These are phyloP conservation scores for Elymnias hypermnestra DNA, from an alignment of 1,140 invertebrate species.

Conservation along the genomic window DNA sequence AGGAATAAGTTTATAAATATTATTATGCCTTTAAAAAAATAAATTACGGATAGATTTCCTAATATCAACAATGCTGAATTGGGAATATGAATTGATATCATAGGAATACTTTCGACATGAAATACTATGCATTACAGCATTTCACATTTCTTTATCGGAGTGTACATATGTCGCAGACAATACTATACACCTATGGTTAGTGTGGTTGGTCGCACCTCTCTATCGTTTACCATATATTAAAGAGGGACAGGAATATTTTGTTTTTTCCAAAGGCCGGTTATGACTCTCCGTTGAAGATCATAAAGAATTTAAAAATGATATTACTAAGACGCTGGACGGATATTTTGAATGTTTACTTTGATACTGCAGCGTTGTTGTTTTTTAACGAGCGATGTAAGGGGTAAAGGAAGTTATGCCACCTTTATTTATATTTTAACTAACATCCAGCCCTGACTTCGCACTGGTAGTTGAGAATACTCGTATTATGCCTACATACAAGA, in stretches of 20 bases:
- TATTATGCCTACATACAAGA: too few relatives aligned
- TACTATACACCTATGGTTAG: constrained; percentile 7
- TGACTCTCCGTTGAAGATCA: constrained; percentile 40
- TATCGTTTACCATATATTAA: constrained; percentile 8
- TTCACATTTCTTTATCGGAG: not conserved
- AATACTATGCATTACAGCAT: too few relatives aligned
- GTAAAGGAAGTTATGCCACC: not conserved
- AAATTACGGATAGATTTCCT: too few relatives aligned
- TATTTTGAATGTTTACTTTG: constrained; percentile 53
- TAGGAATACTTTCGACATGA: too few relatives aligned
- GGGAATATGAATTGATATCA: too few relatives aligned
- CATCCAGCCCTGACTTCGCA: too few relatives aligned
- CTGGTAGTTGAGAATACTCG: too few relatives aligned
- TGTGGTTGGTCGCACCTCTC: constrained; percentile 5
- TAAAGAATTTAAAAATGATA: constrained; percentile 60
- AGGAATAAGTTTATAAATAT: too few relatives aligned
- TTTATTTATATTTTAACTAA: not conserved
- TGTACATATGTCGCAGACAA: constrained; percentile 7
- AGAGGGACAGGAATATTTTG: constrained; percentile 10
- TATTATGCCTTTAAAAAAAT: too few relatives aligned
- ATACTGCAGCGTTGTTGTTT: constrained; percentile 17
- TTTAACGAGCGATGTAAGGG: not conserved
- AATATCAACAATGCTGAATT: too few relatives aligned
- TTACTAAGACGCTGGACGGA: constrained; percentile 32
- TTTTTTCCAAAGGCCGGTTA: constrained; percentile 32